Evolutionary conservation across 2,797 vertebrate genomes (phyloP).

Genomic region (Austrolebias charrua): DNA sequence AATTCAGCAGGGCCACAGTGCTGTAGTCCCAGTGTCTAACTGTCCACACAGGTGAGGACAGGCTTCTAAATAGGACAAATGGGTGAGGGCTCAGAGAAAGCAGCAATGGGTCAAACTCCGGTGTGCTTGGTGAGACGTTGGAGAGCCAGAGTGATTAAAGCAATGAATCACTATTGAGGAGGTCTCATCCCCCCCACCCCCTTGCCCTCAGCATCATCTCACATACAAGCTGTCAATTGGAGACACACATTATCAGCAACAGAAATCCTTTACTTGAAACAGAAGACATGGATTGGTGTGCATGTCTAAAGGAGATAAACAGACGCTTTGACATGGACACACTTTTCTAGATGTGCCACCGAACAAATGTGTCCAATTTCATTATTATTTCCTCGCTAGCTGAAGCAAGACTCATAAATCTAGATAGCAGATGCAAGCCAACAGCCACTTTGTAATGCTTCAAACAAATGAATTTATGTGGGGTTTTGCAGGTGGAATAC

Average conservation of each 20-base stretch:
- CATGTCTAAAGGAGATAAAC: conserved; percentile 9
- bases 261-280: conserved; percentile 42
- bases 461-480: conserved; percentile 34
- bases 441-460: conserved; percentile 19
- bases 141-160: conserved; percentile 73
- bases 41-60: conserved; percentile 40
- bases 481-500: conserved; percentile 11
- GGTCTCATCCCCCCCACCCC: conserved; percentile 41
- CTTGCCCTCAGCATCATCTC: conserved; percentile 49
- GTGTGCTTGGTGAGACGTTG: conserved; percentile 53
- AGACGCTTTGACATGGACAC: conserved; percentile 24
- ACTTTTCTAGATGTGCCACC: conserved; percentile 12
- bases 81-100: conserved; percentile 43
- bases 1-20: conserved; percentile 1
- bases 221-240: conserved; percentile 29
- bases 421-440: conserved; percentile 19
- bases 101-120: conserved; percentile 65
- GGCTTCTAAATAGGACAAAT: conserved; percentile 72
- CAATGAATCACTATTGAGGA: conserved; percentile 74
- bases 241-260: conserved; percentile 14
- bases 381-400: conserved; percentile 31
- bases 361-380: conserved; percentile 59
- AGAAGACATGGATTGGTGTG: conserved; percentile 2
- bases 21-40: conserved; percentile 38
- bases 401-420: conserved; percentile 49